Base-by-base conservation (phyloP, 2,113 vertebrate species). In the Neogobius melanostomus region DNA sequence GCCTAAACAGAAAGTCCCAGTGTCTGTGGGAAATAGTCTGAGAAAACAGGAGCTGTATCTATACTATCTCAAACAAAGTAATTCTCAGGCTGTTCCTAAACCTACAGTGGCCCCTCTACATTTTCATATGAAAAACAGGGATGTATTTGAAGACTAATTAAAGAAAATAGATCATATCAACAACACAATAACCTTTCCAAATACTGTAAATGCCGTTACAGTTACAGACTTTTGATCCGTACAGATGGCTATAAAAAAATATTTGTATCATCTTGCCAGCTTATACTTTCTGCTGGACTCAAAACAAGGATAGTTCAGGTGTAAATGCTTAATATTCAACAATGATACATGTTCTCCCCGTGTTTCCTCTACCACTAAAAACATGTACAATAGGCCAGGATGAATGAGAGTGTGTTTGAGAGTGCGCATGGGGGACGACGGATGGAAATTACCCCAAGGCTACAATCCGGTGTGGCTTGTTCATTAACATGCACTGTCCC, bases 21-120 rank as follows among this genome's bases (percentile, higher is more conserved):
- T 28, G 11, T 21, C 44, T 48, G 60, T 63, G 60, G 46, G 44
- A 46, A 17, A 61, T 53, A 47, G 52, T 74, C 64, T 77, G 71
- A 69, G 68, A 84, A 73, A 66, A 82, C 14, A 11, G 62, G 43
- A 73, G 61, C 66, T 44, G 16, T 54, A 68, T 47, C 54, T 14
- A 48, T 52, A 56, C 59, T 17, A 46, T 45, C 3, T 0, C 36
- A 28, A 49, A 63, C 36, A 28, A 49, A 63, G 11, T 42, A 11
- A 12, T 59, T 59, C 56, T 42, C 56, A 59, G 56, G 21, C 28
- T 56, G 59, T 50, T 36, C 46, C 44, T 65, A 28, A 60, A 36
- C 48, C 17, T 56, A 16, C 17, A 1, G 4, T 53, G 56, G n/a
- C 73, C 71, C 42, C 62, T 61, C 16, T 57, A 48, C 50, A 28